Conservation (phyloP, 2,797 vertebrate genomes). For the Sebastiscus albofasciatus region DNA sequence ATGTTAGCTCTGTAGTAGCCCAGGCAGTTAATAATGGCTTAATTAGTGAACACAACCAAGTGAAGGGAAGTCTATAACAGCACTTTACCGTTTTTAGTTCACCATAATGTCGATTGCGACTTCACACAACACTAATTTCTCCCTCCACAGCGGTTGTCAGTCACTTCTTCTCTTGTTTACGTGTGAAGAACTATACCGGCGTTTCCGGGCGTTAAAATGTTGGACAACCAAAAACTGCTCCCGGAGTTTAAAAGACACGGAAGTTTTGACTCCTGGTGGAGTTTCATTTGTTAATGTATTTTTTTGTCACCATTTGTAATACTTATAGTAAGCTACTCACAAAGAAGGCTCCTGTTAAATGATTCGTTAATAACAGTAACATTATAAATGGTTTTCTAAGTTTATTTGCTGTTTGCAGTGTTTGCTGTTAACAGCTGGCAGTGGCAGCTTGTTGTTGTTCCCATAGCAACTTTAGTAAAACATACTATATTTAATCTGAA, state of each 20-base stretch:
- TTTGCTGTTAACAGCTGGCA: too few species aligned
- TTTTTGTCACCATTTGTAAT: background rate
- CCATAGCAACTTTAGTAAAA: background rate
- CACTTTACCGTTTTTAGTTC: background rate
- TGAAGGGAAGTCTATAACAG: background rate
- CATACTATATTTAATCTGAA: too few species aligned
- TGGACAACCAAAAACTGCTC: slow-evolving; percentile 59
- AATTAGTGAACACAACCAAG: background rate
- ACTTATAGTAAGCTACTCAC: rapidly evolving
- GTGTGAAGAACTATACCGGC: slow-evolving; percentile 1
- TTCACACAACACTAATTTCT: rapidly evolving
- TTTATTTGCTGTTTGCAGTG: background rate
- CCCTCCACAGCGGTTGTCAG: background rate
- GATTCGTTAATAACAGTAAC: background rate
- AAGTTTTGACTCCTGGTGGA: background rate
- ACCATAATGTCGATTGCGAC: background rate
- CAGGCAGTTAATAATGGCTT: background rate
- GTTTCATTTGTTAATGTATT: rapidly evolving
- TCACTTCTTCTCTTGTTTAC: slow-evolving; percentile 19
- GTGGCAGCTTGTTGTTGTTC: background rate
- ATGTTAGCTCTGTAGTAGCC: background rate
- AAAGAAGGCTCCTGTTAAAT: too few species aligned
- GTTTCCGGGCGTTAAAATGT: slow-evolving; percentile 43
- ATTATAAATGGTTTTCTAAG: background rate
- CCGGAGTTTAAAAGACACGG: background rate